These are phyloP conservation scores for Rhinophrynus dorsalis DNA, from an alignment of 2,797 vertebrate genomes.

Conservation along the genomic window DNA sequence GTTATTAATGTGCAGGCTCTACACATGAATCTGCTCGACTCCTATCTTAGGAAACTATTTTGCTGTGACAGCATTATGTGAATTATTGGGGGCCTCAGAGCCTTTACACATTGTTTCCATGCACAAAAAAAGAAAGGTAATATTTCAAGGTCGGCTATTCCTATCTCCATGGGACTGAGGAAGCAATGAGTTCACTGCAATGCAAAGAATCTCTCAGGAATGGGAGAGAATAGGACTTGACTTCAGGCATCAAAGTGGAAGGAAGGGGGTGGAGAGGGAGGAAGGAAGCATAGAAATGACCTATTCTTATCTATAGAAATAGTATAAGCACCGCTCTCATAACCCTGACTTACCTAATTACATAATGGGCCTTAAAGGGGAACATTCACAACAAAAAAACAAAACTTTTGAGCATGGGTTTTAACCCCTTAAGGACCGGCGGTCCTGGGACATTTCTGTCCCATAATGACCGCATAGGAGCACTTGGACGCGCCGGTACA, in stretches of 20 bases:
- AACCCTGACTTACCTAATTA: background rate
- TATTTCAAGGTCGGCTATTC: background rate
- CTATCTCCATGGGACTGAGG: background rate
- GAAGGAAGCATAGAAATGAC: slow-evolving; percentile 12
- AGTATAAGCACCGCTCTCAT: background rate
- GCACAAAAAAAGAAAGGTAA: background rate
- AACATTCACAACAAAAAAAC: no score
- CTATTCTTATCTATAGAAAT: background rate
- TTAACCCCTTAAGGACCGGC: no score
- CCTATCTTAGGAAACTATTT: no score
- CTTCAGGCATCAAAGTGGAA: no score
- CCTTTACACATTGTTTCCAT: background rate
- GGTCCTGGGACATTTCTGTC: no score
- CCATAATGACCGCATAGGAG: no score
- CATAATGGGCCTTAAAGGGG: no score
- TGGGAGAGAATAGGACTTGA: background rate
- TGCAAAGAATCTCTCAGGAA: background rate
- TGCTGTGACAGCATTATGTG: background rate
- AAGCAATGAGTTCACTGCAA: background rate
- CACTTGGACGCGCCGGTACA: no score
- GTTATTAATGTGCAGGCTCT: background rate
- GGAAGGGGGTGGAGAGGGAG: slow-evolving; percentile 1
- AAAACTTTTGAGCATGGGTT: no score
- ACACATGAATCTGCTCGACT: background rate
- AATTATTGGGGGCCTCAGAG: background rate